Conservation (phyloP, 2,797 vertebrate genomes). For the Anguilla megastoma region DNA sequence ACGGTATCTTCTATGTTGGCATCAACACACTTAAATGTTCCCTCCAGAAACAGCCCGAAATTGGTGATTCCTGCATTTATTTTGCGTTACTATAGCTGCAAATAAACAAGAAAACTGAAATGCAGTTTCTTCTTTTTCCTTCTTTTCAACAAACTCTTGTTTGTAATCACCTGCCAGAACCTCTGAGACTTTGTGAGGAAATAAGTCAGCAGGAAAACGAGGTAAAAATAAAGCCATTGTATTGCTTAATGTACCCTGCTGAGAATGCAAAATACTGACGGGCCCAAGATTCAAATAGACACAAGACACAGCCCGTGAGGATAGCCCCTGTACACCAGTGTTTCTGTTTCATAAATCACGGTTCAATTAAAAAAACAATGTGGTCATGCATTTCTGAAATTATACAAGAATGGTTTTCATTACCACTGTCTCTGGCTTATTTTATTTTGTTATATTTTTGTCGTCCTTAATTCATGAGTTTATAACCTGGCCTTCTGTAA, state of each 20-base stretch:
- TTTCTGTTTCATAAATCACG: neutral
- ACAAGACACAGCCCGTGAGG: too few relatives aligned
- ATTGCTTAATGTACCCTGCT: neutral
- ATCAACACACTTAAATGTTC: neutral
- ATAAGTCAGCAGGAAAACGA: slow-evolving; percentile 45
- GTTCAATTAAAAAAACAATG: neutral
- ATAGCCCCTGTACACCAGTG: neutral
- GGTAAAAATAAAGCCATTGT: slow-evolving; percentile 16
- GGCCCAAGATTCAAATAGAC: neutral
- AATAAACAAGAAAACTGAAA: neutral
- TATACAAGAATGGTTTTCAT: slow-evolving; percentile 4
- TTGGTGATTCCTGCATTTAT: neutral
- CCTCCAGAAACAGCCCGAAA: neutral
- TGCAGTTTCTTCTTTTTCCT: neutral
- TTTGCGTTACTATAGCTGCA: neutral
- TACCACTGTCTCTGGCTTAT: neutral
- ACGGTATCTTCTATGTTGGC: neutral
- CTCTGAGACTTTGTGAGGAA: slow-evolving; percentile 42
- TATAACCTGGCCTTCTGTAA: neutral
- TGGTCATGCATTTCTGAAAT: neutral
- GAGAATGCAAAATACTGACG: neutral
- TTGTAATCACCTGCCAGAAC: slow-evolving; percentile 29
- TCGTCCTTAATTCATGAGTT: neutral
- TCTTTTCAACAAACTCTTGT: slow-evolving; percentile 4
- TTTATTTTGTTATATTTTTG: slow-evolving; percentile 12